A percentile compares a stretch with the other conserved stretches of the same genome.
phyloP scores from a whole-genome alignment of 2,797 vertebrate species.

The Malacoraja senta region DNA sequence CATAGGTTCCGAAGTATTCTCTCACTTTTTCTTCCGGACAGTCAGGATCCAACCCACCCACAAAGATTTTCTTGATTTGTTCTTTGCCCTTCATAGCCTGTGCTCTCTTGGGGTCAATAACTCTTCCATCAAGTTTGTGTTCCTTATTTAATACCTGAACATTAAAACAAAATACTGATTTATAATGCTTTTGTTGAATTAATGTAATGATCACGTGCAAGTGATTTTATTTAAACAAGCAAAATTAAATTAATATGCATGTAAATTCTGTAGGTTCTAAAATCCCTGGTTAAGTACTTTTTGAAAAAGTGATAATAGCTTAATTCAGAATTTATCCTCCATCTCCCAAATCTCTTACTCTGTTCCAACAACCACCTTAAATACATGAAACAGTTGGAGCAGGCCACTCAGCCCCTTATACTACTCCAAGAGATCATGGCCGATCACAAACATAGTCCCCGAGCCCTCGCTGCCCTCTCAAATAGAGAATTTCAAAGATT shows the following conservation, averaged over 20 bases:
- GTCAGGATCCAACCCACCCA: slow-evolving; percentile 91
- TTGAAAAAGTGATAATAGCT: too few relatives aligned
- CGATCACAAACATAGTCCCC: too few relatives aligned
- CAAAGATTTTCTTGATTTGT: slow-evolving; percentile 93
- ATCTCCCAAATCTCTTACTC: too few relatives aligned
- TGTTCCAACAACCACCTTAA: neutral
- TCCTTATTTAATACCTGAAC: slow-evolving; percentile 87
- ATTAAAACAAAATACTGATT: slow-evolving; percentile 19
- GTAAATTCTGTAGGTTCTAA: neutral
- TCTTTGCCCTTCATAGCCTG: slow-evolving; percentile 96
- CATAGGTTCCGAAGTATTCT: slow-evolving; percentile 86
- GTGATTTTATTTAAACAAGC: neutral
- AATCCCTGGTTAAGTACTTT: neutral
- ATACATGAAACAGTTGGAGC: too few relatives aligned
- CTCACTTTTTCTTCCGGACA: slow-evolving; percentile 88
- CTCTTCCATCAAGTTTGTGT: slow-evolving; percentile 86
- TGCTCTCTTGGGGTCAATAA: slow-evolving; percentile 95
- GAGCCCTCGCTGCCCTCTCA: too few relatives aligned
- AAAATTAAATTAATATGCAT: neutral
- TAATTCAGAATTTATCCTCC: too few relatives aligned
- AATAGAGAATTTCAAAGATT: too few relatives aligned
- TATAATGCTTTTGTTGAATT: neutral
- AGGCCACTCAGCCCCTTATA: too few relatives aligned
- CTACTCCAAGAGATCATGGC: too few relatives aligned
- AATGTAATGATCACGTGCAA: neutral